Evolutionary conservation across 2,113 vertebrate species (phyloP), one percentile per base, ranked within the genome.

Genomic region (Meriones unguiculatus): DNA sequence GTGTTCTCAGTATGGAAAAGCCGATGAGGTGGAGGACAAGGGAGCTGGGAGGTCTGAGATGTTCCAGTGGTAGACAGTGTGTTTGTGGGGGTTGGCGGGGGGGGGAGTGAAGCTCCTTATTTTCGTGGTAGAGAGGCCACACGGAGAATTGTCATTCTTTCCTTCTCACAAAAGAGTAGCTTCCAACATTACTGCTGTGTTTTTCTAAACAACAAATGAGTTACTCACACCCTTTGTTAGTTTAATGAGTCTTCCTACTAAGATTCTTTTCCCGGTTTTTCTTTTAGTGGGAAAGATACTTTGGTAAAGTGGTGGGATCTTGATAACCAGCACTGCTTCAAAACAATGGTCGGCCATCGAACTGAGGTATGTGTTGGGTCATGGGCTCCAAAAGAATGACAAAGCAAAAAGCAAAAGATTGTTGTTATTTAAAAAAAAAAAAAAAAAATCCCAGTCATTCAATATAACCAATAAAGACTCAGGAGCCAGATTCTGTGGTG

Each of bases 281-380:
- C 25, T 96, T 96, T 1, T 97, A 99, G 99, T 76, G 99, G 99
- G 69, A 99, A 99, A 97, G 99, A 99, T 98, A 99, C 99, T 0
- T 96, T 99, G 98, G 99, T 99, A 96, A 99, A 99, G 97, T 99
- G 99, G 99, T 99, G 99, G 99, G 99, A 99, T 93, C 98, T 99
- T 97, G 99, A 99, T 93, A 99, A 99, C 0, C 99, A 99, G 95
- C 99, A 99, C 97, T 99, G 99, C 98, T 99, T 99, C 98, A 99
- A 99, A 98, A 99, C 99, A 38, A 98, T 99, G 98, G 99, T 99
- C 97, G 99, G 99, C 90, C 99, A 99, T 97, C 99, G 99, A 89
- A 99, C 99, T 35, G 99, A 99, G 99, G 99, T 99, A 98, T 97
- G 0, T 87, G 18, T 2, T 1, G 41, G n/a, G 65, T 69, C n/a